Evolutionary conservation across 2,888 invertebrate genomes (phyloP), one percentile per base, ranked within the genome.

Genomic region (Drosophila sordidapex): DNA sequence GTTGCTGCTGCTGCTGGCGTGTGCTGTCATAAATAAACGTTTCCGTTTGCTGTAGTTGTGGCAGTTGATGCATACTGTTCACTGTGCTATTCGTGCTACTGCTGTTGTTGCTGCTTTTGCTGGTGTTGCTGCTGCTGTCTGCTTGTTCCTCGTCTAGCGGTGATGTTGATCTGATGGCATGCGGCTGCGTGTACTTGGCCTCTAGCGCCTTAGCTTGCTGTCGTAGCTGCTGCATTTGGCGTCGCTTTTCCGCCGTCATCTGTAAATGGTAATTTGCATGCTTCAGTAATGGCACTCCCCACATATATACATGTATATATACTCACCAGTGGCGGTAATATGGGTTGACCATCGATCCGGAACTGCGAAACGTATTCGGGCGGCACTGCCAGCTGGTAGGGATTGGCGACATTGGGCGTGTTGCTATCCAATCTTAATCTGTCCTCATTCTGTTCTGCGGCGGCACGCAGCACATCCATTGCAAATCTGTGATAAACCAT

Each of bases 311-410:
- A 8, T 4, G 13, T 11, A 15, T 25, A 57, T 18, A 10, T 59
- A 90, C 91, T 89, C 76, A 93, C 93, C 83, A 93, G 58, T 15
- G 93, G 93, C 71, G 93, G 92, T 70, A 93, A 71, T 72, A 93
- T 93, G 46, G 92, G 91, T 59, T 90, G 88, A n/a, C 92, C 92
- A 83, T 91, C 88, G 86, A 93, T 90, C 90, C 89, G 90, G 77
- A 92, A 93, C 78, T 90, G 65, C 11, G 78, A 79, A 33, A 79
- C 77, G 51, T 51, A 79, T 25, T 69, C 57, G 1, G 63, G 35
- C 11, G 57, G 52, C 35, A 18, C 33, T 27, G 49, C 33, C 18
- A 33, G 36, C 27, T 48, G 18, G 38, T n/a, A n/a, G 54, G 69
- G 13, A 43, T 66, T 36, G 51, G 35, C 21, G 51, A 36, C 31